Conservation (phyloP, 2,888 invertebrate genomes). For the Petrolisthes cinctipes region DNA sequence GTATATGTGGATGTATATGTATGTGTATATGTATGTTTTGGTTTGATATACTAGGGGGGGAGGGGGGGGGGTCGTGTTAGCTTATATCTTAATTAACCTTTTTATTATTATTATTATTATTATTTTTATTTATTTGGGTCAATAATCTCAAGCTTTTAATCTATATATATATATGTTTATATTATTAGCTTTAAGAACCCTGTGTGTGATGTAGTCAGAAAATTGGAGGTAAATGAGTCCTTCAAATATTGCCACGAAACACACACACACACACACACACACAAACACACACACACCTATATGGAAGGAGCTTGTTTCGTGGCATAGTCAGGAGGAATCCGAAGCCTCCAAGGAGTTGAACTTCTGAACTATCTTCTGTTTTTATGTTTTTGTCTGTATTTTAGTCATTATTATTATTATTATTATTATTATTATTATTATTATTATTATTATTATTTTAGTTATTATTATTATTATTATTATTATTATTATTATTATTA, state of each 20-base stretch:
- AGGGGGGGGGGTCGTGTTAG: too few relatives aligned
- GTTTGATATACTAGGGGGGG: too few relatives aligned
- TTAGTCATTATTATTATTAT: too few relatives aligned
- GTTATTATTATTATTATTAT: too few relatives aligned
- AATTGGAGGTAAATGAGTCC: neutral
- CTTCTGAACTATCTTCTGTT: neutral
- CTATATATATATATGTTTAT: neutral
- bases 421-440: neutral
- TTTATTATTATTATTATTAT: neutral
- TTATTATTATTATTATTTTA: too few relatives aligned
- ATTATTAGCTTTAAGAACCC: neutral
- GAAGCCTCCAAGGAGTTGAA: neutral
- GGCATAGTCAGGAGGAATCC: too few relatives aligned
- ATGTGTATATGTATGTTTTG: conserved; percentile 13
- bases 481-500: too few relatives aligned
- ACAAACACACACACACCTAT: neutral
- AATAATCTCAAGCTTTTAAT: neutral
- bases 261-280: neutral
- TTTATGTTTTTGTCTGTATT: neutral
- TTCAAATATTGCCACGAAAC: too few relatives aligned
- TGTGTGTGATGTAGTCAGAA: neutral
- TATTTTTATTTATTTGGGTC: too few relatives aligned
- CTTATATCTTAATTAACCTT: too few relatives aligned
- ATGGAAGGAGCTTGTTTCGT: too few relatives aligned
- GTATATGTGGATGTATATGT: conserved; percentile 22